Evolutionary conservation across 1,140 invertebrate species (phyloP).

Genomic region (Cherax quadricarinatus): DNA sequence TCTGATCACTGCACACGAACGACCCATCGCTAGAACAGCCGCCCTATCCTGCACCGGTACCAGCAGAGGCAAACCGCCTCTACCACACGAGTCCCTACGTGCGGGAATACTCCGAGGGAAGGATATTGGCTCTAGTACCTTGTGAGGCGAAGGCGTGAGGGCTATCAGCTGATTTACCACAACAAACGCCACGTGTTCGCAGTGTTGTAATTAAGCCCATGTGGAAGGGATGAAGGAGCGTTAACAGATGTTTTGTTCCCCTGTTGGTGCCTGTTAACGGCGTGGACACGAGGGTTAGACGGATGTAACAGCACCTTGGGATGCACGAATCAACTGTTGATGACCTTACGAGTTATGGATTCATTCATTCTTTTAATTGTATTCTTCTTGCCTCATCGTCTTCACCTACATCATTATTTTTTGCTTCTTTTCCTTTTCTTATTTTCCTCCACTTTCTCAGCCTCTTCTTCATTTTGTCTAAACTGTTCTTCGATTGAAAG

Average conservation of each 20-base stretch:
- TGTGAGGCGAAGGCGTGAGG: neutral
- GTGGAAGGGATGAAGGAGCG: neutral
- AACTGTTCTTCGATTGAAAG: too few relatives aligned
- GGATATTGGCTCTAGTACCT: neutral
- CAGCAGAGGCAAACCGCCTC: neutral
- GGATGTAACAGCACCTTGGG: neutral
- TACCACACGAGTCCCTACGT: neutral
- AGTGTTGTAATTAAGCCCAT: slow-evolving; percentile 15
- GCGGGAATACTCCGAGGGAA: neutral
- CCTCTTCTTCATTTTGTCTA: too few relatives aligned
- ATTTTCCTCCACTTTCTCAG: too few relatives aligned
- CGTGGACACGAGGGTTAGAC: neutral
- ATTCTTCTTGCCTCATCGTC: too few relatives aligned
- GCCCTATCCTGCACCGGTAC: neutral
- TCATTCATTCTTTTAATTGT: too few relatives aligned
- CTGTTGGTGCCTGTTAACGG: neutral
- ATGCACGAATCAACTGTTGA: neutral
- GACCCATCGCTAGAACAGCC: neutral
- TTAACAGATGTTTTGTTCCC: neutral
- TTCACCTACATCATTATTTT: too few relatives aligned
- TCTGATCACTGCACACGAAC: neutral
- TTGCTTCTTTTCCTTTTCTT: too few relatives aligned
- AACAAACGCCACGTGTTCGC: slow-evolving; percentile 24
- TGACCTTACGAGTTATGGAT: neutral
- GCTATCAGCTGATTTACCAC: slow-evolving; percentile 32